phyloP scores from a whole-genome alignment of 1,140 invertebrate genomes.

The Muscidifurax raptorellus region DNA sequence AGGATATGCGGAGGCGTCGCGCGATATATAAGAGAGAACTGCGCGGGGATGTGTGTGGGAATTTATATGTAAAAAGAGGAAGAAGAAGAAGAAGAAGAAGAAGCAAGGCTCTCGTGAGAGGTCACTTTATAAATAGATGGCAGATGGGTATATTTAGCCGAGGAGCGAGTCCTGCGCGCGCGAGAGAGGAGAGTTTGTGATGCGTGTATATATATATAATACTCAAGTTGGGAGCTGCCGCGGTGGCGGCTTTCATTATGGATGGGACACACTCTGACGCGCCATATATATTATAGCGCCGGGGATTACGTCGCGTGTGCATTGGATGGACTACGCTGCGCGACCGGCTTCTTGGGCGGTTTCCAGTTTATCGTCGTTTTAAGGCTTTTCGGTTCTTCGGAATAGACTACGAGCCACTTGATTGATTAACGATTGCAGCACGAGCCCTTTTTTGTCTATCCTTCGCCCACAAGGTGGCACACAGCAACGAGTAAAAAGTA shows the following conservation, averaged over 20 bases:
- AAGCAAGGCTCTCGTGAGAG: background rate
- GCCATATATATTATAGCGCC: background rate
- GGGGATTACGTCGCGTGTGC: conserved; percentile 1
- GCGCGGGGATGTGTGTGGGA: background rate
- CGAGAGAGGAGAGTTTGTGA: background rate
- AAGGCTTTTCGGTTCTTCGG: too few relatives aligned
- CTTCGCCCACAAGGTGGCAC: too few relatives aligned
- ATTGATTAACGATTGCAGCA: too few relatives aligned
- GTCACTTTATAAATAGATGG: conserved; percentile 41
- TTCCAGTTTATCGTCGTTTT: too few relatives aligned
- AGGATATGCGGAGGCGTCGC: conserved; percentile 7
- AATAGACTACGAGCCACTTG: too few relatives aligned
- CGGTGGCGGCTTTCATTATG: background rate
- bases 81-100: background rate
- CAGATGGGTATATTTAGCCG: conserved; percentile 28
- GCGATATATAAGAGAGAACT: background rate
- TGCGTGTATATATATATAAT: background rate
- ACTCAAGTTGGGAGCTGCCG: background rate
- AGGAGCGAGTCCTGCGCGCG: too few relatives aligned
- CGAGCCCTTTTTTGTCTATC: too few relatives aligned
- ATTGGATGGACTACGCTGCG: too few relatives aligned
- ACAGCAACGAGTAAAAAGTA: too few relatives aligned
- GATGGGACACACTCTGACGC: background rate
- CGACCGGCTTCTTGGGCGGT: too few relatives aligned
- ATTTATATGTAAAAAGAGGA: background rate